Percentiles rank a stretch among this genome's conserved stretches.
Evolutionary conservation across 2,113 vertebrate genomes (phyloP).

Genomic region (Turnix velox): DNA sequence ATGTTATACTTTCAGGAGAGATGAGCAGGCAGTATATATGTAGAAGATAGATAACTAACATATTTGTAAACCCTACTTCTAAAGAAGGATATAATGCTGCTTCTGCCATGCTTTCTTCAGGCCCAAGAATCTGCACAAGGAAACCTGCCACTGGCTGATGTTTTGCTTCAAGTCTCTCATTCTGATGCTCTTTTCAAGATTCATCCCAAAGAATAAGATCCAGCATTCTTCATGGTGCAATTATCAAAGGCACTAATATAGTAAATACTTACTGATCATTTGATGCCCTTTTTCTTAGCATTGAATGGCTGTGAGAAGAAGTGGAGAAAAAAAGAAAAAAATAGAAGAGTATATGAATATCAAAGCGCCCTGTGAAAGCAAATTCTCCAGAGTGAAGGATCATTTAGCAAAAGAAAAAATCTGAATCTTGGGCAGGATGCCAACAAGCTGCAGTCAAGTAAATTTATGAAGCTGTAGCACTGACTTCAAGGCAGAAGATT

Average conservation of each 20-base stretch:
- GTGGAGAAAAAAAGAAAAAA: background rate
- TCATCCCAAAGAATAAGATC: background rate
- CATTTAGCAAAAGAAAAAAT: background rate
- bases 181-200: background rate
- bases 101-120: background rate
- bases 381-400: background rate
- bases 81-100: background rate
- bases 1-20: background rate
- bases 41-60: background rate
- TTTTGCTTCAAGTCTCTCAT: background rate
- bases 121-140: background rate
- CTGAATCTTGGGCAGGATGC: background rate
- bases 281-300: background rate
- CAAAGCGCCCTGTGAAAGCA: background rate
- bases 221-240: background rate
- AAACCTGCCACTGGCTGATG: background rate
- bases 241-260: background rate
- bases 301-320: background rate
- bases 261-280: background rate
- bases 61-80: background rate
- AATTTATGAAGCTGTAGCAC: background rate
- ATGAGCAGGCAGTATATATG: rapidly evolving
- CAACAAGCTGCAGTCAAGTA: background rate
- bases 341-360: background rate
- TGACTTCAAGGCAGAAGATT: background rate